Percentiles rank a stretch among this genome's conserved stretches.
These are phyloP conservation scores for Bombus vancouverensis DNA, from an alignment of 1,140 invertebrate species.

Conservation along the genomic window DNA sequence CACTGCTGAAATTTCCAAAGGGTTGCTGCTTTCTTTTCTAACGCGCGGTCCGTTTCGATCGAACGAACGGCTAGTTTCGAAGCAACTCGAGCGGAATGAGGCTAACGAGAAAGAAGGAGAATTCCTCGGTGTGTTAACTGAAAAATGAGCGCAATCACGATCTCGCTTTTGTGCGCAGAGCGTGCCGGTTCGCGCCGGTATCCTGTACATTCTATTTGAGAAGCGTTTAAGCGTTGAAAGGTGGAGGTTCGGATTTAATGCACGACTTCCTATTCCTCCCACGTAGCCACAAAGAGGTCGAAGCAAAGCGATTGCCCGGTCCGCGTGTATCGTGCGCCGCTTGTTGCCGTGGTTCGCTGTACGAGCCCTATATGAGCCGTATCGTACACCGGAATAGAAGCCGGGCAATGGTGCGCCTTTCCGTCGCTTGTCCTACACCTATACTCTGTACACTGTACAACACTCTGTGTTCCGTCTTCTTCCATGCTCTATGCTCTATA, in stretches of 20 bases:
- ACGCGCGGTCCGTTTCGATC: not conserved
- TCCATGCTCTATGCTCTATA: too few relatives aligned
- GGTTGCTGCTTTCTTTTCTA: not conserved
- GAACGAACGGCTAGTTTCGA: not conserved
- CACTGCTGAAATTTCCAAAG: not conserved
- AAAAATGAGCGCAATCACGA: conserved; percentile 64
- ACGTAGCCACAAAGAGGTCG: conserved; percentile 72
- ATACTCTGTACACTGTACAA: not conserved
- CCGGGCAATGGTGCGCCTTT: conserved; percentile 30
- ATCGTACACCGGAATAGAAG: not conserved
- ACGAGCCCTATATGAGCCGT: not conserved
- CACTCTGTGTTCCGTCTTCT: too few relatives aligned
- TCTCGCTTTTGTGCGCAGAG: conserved; percentile 56
- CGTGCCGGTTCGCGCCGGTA: conserved; percentile 36
- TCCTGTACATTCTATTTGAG: conserved; percentile 62
- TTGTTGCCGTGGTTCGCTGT: conserved; percentile 10
- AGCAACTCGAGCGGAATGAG: not conserved
- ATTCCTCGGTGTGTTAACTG: conserved; percentile 53
- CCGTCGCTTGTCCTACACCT: conserved; percentile 41
- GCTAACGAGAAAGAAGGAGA: conserved; percentile 36
- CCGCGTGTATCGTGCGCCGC: conserved; percentile 26
- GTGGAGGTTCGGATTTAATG: conserved; percentile 72
- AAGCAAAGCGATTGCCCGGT: conserved; percentile 26
- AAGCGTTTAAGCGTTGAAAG: conserved; percentile 71
- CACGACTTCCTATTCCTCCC: conserved; percentile 75